These are phyloP conservation scores for Tichodroma muraria DNA, from an alignment of 2,113 vertebrate species.

Conservation along the genomic window DNA sequence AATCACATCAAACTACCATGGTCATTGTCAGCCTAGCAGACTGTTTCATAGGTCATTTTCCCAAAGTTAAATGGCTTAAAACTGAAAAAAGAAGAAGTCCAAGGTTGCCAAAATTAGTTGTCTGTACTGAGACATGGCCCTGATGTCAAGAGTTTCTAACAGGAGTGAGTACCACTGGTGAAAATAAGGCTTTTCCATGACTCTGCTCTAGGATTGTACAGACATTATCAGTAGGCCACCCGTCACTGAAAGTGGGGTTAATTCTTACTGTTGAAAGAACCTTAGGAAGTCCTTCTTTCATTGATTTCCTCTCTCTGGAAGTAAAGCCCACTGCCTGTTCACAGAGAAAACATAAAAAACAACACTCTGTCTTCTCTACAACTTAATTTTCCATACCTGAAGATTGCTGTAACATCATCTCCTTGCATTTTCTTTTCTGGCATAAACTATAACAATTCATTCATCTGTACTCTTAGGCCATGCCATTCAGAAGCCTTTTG, in stretches of 20 bases:
- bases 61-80: neutral
- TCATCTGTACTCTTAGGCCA: neutral
- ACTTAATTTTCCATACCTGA: neutral
- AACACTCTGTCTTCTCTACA: neutral
- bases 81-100: neutral
- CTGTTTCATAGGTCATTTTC: neutral
- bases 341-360: neutral
- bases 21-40: neutral
- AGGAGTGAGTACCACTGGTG: neutral
- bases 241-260: neutral
- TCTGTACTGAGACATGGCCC: neutral
- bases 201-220: neutral
- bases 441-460: neutral
- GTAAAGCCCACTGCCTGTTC: neutral
- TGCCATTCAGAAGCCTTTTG: neutral
- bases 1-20: neutral
- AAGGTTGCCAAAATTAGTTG: neutral
- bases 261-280: neutral
- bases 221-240: neutral
- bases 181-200: neutral
- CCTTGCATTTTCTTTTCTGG: neutral
- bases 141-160: neutral
- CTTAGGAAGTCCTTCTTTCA: neutral
- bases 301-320: neutral
- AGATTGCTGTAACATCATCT: neutral